Evolutionary conservation across 2,888 invertebrate species (phyloP), one percentile per base, ranked within the genome.

Genomic region (Zele albiditarsus): DNA sequence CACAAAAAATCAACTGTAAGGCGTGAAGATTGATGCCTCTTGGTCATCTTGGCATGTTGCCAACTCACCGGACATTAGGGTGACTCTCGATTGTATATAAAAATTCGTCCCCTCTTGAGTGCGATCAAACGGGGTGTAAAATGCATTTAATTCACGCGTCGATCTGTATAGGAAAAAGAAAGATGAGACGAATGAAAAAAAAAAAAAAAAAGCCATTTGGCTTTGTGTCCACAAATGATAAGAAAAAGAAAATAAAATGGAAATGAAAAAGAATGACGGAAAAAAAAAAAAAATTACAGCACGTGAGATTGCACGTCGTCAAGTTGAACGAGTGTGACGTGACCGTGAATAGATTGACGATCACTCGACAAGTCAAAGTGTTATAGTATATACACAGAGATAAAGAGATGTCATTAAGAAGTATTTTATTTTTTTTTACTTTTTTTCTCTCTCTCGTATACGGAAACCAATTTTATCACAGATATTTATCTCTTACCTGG

Each of bases 31-130:
- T 84, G 85, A 86, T 86, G 85, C 79, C 78, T 80, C 67, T 25
- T 80, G 85, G 86, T 85, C 86, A 84, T 85, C 82, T 82, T 82
- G 70, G 80, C 84, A 82, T 85, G 85, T 84, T 83, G 86, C 82
- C 85, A 80, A 85, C 84, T 86, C 86, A 86, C 85, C 80, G 84
- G 84, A 84, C 86, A 85, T 86, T 84, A 82, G 83, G 83, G 86
- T 53, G 84, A 38, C 82, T 84, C 80, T 77, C n/a, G n/a, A n/a
- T n/a, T 46, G 65, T 57, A 72, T 76, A 74, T 62, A 49, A 60
- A 76, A 31, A 82, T 82, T 83, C 79, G 78, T 73, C 72, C 69
- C 62, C 33, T 27, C 33, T 63, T 49, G 38, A 33, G 70, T 62
- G 73, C 80, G 76, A 76, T 73, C 81, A 84, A 85, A 81, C 84